Base-by-base conservation (phyloP, 2,113 vertebrate species). In the Psephotus haematonotus region DNA sequence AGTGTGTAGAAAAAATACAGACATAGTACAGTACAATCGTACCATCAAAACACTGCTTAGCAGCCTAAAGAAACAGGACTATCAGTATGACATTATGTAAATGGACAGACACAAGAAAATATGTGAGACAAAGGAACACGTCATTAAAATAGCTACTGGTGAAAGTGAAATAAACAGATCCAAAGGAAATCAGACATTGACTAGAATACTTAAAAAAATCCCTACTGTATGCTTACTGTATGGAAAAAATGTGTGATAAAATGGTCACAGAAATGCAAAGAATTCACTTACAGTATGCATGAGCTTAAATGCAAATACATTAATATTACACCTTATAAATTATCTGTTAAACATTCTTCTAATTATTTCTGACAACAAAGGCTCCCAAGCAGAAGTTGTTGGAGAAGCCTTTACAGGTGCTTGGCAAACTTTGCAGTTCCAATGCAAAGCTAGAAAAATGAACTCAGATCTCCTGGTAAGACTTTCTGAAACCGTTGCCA, bases 201-300 rank as follows among this genome's bases (percentile, higher is more conserved):
- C 25, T 35, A 72, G 8, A 80, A 46, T 49, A 75, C 25, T 49
- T 76, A 70, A 82, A 89, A 78, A 39, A 50, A 68, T 31, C 69
- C 29, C 60, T 96, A 94, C 92, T 82, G 76, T 92, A 97, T 92
- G 92, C 92, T 97, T 95, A 50, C 37, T 37, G 10, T 57, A 79
- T 65, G 49, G 33, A 86, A 89, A 86, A 86, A 76, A 87, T 4
- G 13, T 46, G 69, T 35, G 50, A 81, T 46, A 60, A 82, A 85
- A 86, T 80, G 19, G 10, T 86, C 23, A 88, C 0, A 5, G 60
- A 86, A 85, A 93, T 28, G 11, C 15, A 41, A 90, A 67, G 6
- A 78, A 86, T 59, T 85, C 19, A 74, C 3, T 68, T 75, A 78
- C 9, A 59, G 28, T 44, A 82, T 67, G 44, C 55, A 78, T 43